Base-by-base conservation (phyloP, 2,113 vertebrate species). In the Jacana jacana region DNA sequence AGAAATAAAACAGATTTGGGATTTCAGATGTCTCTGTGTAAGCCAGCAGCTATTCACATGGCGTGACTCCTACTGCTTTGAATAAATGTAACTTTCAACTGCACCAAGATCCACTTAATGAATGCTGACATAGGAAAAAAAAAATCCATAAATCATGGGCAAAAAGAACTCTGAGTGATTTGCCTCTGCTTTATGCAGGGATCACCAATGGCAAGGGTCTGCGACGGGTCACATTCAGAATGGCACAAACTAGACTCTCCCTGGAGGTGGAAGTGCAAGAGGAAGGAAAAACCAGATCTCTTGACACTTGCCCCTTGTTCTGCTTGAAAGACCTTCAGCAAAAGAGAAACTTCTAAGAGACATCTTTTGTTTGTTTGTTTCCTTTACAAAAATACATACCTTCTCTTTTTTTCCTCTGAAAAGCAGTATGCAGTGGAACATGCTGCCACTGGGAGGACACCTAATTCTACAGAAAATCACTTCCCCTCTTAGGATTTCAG, bases 1-100 rank as follows among this genome's bases (percentile, higher is more conserved):
- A 89, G 88, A 95, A 87, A 96, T 24, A 91, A 63, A 91, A 81
- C 69, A 94, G 13, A 46, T 33, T 95, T 96, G 69, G 88, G n/a
- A 64, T 89, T 64, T 95, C 60, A 92, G 46, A 68, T 81, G 25
- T 46, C 49, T 77, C 51, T 35, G 37, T 27, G 39, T 18, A 71
- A 81, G 16, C 17, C 28, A 78, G 64, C 48, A 88, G 39, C n/a
- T 84, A 68, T 19, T 65, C 27, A 78, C 28, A 65, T 14, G 22
- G 65, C 66, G 52, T 39, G 44, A 75, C 55, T n/a, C 30, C 33
- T 64, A 91, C 39, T 75, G 35, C 76, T 87, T 76, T 31, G 25
- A 89, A 87, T 65, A 92, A 80, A 89, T 18, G 1, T 24, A 80
- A 63, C 24, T 65, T 91, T 65, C 49, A 54, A 4, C 49, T 22